Evolutionary conservation across 1,140 invertebrate genomes (phyloP).

Genomic region (Penaeus japonicus): DNA sequence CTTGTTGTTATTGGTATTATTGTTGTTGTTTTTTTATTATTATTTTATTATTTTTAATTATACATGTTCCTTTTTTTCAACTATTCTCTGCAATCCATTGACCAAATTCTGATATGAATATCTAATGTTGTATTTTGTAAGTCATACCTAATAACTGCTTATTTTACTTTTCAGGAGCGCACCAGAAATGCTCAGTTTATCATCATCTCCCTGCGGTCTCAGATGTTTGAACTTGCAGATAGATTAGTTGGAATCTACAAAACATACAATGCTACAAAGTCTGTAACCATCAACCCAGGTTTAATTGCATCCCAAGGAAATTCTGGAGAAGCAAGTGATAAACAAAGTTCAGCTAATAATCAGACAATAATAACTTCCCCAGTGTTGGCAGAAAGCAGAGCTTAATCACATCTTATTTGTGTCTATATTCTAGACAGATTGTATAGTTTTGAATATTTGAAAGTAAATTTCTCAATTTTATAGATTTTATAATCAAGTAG

Average conservation of each 20-base stretch:
- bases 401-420: neutral
- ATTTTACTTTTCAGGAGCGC: conserved; percentile 75
- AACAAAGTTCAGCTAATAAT: neutral
- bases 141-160: conserved; percentile 40
- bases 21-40: neutral
- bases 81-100: neutral
- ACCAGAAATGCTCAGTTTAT: conserved; percentile 99
- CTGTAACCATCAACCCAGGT: conserved; percentile 72
- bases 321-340: neutral
- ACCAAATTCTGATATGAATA: neutral
- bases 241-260: conserved; percentile 96
- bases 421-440: neutral
- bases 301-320: conserved; percentile 3
- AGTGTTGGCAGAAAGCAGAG: neutral
- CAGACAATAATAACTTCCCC: neutral
- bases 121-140: conserved; percentile 34
- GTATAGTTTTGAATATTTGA: neutral
- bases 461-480: too few relatives aligned
- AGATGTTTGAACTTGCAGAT: conserved; percentile 97
- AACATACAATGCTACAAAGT: conserved; percentile 86
- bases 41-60: too few relatives aligned
- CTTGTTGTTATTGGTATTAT: neutral
- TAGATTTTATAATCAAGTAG: too few relatives aligned
- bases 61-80: too few relatives aligned
- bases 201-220: conserved; percentile 94